phyloP scores from a whole-genome alignment of 2,797 vertebrate species.

The Dermochelys coriacea region DNA sequence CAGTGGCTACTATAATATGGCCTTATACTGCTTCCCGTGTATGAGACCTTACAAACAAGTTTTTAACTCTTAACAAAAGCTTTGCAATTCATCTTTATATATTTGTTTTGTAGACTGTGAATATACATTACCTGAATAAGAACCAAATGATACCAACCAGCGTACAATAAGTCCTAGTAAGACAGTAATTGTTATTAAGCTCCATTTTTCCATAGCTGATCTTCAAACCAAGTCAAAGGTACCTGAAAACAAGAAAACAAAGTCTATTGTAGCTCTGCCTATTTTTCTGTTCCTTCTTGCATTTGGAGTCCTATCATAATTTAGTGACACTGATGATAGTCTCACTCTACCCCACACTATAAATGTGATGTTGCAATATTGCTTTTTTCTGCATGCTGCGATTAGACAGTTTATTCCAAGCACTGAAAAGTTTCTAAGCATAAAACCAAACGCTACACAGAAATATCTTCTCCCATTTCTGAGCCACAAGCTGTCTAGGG shows the following conservation, averaged over 20 bases:
- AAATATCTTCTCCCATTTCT: neutral
- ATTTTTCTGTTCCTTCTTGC: neutral
- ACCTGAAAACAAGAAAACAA: slow-evolving; percentile 25
- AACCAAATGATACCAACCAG: slow-evolving; percentile 94
- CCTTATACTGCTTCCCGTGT: neutral
- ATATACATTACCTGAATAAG: slow-evolving; percentile 90
- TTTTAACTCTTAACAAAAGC: neutral
- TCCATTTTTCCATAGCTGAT: slow-evolving; percentile 88
- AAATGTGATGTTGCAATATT: neutral
- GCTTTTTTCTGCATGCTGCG: fast-evolving
- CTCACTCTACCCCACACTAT: fast-evolving
- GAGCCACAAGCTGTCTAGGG: slow-evolving; percentile 2
- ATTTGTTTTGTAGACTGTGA: neutral
- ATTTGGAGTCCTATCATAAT: neutral
- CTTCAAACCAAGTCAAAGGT: neutral
- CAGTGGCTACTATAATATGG: fast-evolving
- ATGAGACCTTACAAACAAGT: neutral
- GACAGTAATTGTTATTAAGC: slow-evolving; percentile 83
- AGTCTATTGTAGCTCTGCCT: neutral
- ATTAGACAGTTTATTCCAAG: neutral
- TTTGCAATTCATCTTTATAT: neutral
- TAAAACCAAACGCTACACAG: neutral
- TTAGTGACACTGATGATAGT: neutral
- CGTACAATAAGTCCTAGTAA: slow-evolving; percentile 88
- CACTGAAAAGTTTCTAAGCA: neutral